A percentile compares a stretch with the other conserved stretches of the same genome.
phyloP scores from a whole-genome alignment of 2,888 invertebrate species.

The Scrobipalpa costella region DNA sequence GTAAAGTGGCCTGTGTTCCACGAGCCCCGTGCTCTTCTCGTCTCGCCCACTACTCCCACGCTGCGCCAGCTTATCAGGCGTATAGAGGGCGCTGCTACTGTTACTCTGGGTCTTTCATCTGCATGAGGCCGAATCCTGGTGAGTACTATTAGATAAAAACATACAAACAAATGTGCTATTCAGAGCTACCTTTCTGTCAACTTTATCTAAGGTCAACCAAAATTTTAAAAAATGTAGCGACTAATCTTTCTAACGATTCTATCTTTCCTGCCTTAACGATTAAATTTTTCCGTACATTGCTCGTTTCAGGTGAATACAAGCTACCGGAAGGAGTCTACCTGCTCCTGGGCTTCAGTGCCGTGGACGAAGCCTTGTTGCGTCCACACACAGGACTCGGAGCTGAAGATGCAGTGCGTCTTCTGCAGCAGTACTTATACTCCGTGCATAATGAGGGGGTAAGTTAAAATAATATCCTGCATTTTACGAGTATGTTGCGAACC shows the following conservation, averaged over 20 bases:
- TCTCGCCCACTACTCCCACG: constrained; percentile 94
- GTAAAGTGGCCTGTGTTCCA: constrained; percentile 94
- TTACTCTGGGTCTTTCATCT: constrained; percentile 95
- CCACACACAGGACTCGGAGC: constrained; percentile 92
- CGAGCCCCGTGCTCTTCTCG: constrained; percentile 93
- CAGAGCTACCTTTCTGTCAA: too few species aligned
- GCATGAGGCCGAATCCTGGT: constrained; percentile 89
- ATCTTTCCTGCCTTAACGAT: too few species aligned
- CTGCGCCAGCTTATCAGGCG: constrained; percentile 94
- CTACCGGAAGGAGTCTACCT: constrained; percentile 93
- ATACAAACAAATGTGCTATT: too few species aligned
- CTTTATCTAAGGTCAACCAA: too few species aligned
- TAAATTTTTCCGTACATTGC: not conserved
- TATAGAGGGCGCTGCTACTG: constrained; percentile 94
- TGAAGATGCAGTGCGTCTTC: constrained; percentile 90
- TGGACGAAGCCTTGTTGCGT: constrained; percentile 91
- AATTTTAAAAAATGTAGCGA: too few species aligned
- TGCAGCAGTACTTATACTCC: constrained; percentile 89
- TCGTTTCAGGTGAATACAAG: constrained; percentile 84
- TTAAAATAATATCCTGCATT: not conserved
- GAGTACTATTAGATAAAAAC: constrained; percentile 27
- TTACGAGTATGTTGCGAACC: not conserved
- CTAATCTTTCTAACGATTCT: too few species aligned
- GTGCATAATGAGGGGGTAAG: constrained; percentile 84
- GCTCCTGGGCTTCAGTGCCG: constrained; percentile 93